Evolutionary conservation across 2,113 vertebrate species (phyloP).

Genomic region (Circaetus gallicus): DNA sequence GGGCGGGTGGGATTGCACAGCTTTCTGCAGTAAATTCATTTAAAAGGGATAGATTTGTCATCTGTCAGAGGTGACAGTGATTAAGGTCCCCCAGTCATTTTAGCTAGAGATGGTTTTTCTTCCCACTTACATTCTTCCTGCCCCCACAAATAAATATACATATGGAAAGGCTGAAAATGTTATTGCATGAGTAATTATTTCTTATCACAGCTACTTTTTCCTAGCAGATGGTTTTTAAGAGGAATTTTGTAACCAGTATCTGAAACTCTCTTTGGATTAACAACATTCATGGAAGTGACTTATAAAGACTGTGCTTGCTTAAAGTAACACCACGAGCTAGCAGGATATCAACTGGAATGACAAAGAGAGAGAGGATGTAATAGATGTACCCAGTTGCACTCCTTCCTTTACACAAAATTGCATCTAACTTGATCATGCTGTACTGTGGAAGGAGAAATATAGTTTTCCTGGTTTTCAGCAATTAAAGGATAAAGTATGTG

Average conservation of each 20-base stretch:
- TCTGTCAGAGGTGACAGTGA: background rate
- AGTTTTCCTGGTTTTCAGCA: background rate
- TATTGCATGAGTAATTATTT: background rate
- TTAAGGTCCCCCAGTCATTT: background rate
- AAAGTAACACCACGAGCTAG: background rate
- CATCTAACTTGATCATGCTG: background rate
- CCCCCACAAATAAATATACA: background rate
- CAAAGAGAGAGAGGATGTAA: background rate
- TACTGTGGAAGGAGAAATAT: background rate
- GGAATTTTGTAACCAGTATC: background rate
- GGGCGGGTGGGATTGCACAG: no score
- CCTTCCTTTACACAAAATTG: background rate
- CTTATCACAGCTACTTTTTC: background rate
- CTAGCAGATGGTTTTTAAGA: background rate
- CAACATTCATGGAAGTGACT: background rate
- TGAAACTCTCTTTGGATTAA: background rate
- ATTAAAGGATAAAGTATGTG: background rate
- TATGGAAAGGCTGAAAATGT: background rate
- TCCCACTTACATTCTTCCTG: background rate
- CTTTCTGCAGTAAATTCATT: background rate
- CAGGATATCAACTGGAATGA: background rate
- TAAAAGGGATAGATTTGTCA: background rate
- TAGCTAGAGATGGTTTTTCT: background rate
- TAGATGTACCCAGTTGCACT: background rate
- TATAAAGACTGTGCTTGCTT: background rate